Evolutionary conservation across 2,888 invertebrate genomes (phyloP), one percentile per base, ranked within the genome.

Genomic region (Pyrrhia umbra): DNA sequence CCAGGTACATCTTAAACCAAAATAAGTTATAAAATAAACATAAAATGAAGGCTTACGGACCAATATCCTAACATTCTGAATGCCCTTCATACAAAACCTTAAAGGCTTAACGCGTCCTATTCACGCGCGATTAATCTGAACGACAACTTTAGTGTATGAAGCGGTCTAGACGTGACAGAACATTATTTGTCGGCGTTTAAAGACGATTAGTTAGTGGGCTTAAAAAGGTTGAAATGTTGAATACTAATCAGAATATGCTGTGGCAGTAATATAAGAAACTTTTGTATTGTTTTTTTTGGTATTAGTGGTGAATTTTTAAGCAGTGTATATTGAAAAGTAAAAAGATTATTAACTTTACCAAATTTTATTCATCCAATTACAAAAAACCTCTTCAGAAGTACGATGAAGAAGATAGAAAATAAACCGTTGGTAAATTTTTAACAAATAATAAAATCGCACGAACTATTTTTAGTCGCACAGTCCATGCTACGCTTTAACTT

Each of bases 91-190:
- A 60, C 57, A 73, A 63, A 63, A 46, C 55, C 49, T 51, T 73
- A 43, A 67, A 64, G 68, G 39, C 13, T 18, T 66, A 65, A 68
- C 43, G 74, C 43, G 47, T 39, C 6, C 65, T 77, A 77, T 73
- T 68, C 77, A 77, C 18, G 10, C 6, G 27, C 77, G 77, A 77
- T 68, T 79, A 62, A 45, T 65, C 34, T 39, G 47, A 40, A 21
- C 6, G 45, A 43, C 50, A 16, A 45, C 39, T 69, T 73, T 50
- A 56, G 8, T 59, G 5, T 57, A 54, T 49, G 34, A 23, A 15
- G 6, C 30, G 8, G 27, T 42, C 49, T 74, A 74, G 59, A 39
- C 27, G 10, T 16, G 2, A 46, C 51, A 18, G 46, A 18, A 8
- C 13, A 6, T 49, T 42, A 43, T 30, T 30, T 50, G 13, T 43